Evolutionary conservation across 2,113 vertebrate species (phyloP), one percentile per base, ranked within the genome.

Genomic region (Lampris incognitus): DNA sequence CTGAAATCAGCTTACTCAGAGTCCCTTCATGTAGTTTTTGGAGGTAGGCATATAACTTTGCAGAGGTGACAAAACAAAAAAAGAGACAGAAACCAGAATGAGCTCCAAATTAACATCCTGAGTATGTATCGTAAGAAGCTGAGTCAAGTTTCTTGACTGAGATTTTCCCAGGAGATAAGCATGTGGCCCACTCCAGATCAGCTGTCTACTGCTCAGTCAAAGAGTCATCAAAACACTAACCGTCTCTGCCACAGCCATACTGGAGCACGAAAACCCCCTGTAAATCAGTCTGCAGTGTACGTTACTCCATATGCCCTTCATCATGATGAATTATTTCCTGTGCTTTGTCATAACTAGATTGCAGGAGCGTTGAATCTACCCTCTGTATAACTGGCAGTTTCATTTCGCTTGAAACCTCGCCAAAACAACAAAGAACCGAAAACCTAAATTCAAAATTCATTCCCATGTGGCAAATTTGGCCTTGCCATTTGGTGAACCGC

Each of bases 81-180:
- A 24, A 24, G 24, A 24, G 24, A 24, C 24, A 24, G 24, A 24
- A 24, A 24, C 24, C 24, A 24, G 24, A 24, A 24, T 24, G 24
- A 0, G 24, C 24, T 24, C 24, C 24, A 24, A 24, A 24, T 24
- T 24, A 24, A 24, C 24, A 24, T 24, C 24, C 24, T 24, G 24
- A 24, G 24, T 24, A 24, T 24, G 36, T 69, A 76, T 80, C 36
- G 13, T 9, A 54, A 52, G 49, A 76, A 77, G n/a, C n/a, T 36
- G n/a, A 77, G 40, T 63, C 48, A 50, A 51, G 51, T 73, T 41
- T 44, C 67, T 41, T 79, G 59, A 76, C 11, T 57, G 24, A 3
- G 6, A 82, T 80, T 78, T 82, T 42, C 57, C 9, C 6, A 4
- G 24, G 37, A 78, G 40, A 68, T 60, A 57, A 6, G 52, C 24